These are phyloP conservation scores for Dasysyrphus tricinctus DNA, from an alignment of 2,888 invertebrate genomes.

Conservation along the genomic window DNA sequence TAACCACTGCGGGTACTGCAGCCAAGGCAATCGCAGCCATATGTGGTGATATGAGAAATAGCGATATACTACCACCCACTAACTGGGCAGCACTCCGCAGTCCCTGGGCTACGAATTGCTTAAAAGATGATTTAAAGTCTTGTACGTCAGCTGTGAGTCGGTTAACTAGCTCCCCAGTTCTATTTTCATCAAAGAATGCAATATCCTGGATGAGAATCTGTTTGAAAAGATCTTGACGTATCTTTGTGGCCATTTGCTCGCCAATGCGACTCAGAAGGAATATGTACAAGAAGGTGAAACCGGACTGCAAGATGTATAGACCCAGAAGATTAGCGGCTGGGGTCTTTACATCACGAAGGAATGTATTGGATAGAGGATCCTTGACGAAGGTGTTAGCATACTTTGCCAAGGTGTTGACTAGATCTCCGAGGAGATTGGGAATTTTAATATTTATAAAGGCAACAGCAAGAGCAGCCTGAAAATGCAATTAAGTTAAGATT, in stretches of 20 bases:
- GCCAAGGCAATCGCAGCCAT: constrained; percentile 93
- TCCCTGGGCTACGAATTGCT: constrained; percentile 96
- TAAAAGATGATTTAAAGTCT: constrained; percentile 98
- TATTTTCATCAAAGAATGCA: constrained; percentile 94
- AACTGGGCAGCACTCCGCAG: constrained; percentile 94
- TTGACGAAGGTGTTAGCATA: constrained; percentile 84
- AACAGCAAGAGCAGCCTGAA: constrained; percentile 93
- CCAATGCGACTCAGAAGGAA: constrained; percentile 93
- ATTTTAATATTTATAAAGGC: constrained; percentile 95
- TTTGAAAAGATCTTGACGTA: constrained; percentile 92
- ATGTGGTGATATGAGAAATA: constrained; percentile 95
- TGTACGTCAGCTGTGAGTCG: constrained; percentile 96
- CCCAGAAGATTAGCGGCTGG: constrained; percentile 81
- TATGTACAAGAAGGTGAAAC: constrained; percentile 95
- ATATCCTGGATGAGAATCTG: constrained; percentile 93
- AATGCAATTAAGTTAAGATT: constrained; percentile 22
- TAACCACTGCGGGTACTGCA: constrained; percentile 93
- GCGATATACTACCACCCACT: constrained; percentile 83
- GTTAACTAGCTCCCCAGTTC: constrained; percentile 96
- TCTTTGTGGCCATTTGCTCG: constrained; percentile 92
- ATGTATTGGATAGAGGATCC: constrained; percentile 81
- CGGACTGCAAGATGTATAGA: constrained; percentile 85
- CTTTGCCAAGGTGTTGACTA: constrained; percentile 91
- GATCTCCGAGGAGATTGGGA: constrained; percentile 91
- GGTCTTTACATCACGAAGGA: constrained; percentile 81